phyloP scores from a whole-genome alignment of 2,113 vertebrate species.

The Triplophysa rosa region DNA sequence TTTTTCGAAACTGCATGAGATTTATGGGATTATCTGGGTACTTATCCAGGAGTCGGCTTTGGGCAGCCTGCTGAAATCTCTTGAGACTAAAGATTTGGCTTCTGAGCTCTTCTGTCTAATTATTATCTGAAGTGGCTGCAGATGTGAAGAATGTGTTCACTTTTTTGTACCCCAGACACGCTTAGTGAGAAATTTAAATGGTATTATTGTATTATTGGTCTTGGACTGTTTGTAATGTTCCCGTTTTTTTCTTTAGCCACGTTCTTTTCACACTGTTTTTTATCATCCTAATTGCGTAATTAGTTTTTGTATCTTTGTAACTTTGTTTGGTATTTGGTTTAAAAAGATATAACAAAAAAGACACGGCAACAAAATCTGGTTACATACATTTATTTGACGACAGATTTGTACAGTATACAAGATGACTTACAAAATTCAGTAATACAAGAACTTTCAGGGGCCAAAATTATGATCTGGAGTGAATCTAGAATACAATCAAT shows the following conservation, averaged over 20 bases:
- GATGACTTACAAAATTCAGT: background rate
- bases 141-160: constrained; percentile 67
- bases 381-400: background rate
- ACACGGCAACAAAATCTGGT: background rate
- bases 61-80: constrained; percentile 73
- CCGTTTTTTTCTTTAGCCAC: background rate
- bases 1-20: constrained; percentile 77
- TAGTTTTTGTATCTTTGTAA: background rate
- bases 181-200: constrained; percentile 32
- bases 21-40: constrained; percentile 75
- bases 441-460: background rate
- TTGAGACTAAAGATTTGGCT: constrained; percentile 73
- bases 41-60: constrained; percentile 72
- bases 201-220: constrained; percentile 18
- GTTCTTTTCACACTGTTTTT: no score
- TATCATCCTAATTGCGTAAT: no score
- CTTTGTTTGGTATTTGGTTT: background rate
- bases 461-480: background rate
- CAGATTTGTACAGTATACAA: background rate
- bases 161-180: constrained; percentile 60
- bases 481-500: background rate
- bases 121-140: constrained; percentile 71
- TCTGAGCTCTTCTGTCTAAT: constrained; percentile 76
- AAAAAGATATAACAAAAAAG: background rate
- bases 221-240: background rate